A percentile compares a stretch with the other conserved stretches of the same genome.
Evolutionary conservation across 2,113 vertebrate species (phyloP).

Genomic region (Antechinus flavipes): DNA sequence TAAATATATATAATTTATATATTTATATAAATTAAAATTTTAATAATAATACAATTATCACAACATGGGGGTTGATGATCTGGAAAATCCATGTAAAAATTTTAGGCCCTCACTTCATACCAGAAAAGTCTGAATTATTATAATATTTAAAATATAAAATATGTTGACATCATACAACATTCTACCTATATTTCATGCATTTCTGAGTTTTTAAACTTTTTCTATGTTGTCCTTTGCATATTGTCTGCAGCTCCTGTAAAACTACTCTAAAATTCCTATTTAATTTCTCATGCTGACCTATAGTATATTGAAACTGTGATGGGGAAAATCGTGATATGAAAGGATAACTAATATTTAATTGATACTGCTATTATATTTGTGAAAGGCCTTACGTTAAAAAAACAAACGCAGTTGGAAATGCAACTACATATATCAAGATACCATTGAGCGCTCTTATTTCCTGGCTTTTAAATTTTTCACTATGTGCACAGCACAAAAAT

Average conservation of each 20-base stretch:
- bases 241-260: not conserved
- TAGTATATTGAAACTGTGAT: not conserved
- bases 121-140: not conserved
- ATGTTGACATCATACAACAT: not conserved
- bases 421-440: not conserved
- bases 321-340: not conserved
- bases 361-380: not conserved
- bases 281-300: not conserved
- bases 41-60: no score
- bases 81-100: not conserved
- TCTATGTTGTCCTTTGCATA: not conserved
- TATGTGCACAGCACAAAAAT: not conserved
- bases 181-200: not conserved
- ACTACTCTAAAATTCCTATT: not conserved
- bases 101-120: not conserved
- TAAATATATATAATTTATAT: no score
- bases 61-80: not conserved
- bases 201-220: not conserved
- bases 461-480: not conserved
- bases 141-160: not conserved
- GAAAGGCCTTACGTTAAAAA: conserved; percentile 7
- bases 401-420: not conserved
- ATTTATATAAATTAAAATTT: no score
- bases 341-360: not conserved
- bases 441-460: not conserved